A percentile compares a stretch with the other conserved stretches of the same genome.
phyloP scores from a whole-genome alignment of 2,888 invertebrate species.

The Synergus gifuensis region DNA sequence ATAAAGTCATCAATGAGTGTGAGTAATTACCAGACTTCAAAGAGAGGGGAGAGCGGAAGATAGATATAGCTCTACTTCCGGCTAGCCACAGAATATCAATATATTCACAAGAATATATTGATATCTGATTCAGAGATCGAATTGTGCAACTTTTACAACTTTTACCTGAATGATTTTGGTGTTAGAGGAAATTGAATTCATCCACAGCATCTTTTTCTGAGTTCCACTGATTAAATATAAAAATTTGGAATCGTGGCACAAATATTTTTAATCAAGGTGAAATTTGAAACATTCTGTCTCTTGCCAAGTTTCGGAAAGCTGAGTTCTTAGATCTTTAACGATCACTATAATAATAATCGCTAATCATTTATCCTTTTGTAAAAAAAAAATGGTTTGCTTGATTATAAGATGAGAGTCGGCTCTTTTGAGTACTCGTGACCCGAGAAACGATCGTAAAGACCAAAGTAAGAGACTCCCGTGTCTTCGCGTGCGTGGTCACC shows the following conservation, averaged over 20 bases:
- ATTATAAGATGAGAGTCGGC: slow-evolving; percentile 32
- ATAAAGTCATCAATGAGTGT: neutral
- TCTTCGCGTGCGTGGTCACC: slow-evolving; percentile 45
- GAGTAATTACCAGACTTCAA: slow-evolving; percentile 39
- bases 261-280: neutral
- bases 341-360: slow-evolving; percentile 21
- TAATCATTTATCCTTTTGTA: slow-evolving; percentile 27
- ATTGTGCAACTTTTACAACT: neutral
- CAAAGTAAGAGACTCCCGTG: slow-evolving; percentile 19
- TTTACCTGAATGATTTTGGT: neutral
- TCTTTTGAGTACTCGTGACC: slow-evolving; percentile 36
- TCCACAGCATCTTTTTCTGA: neutral
- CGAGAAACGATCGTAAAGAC: slow-evolving; percentile 33
- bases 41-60: slow-evolving; percentile 68
- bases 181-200: neutral
- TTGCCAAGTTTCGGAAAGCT: neutral
- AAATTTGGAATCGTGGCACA: neutral
- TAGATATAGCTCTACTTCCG: slow-evolving; percentile 72
- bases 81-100: slow-evolving; percentile 56
- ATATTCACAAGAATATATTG: neutral
- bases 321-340: neutral
- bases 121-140: too few species aligned
- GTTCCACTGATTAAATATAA: neutral
- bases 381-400: slow-evolving; percentile 38
- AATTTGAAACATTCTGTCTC: neutral